Evolutionary conservation across 2,797 vertebrate genomes (phyloP), one percentile per base, ranked within the genome.

Genomic region (Lepus oiostolus): DNA sequence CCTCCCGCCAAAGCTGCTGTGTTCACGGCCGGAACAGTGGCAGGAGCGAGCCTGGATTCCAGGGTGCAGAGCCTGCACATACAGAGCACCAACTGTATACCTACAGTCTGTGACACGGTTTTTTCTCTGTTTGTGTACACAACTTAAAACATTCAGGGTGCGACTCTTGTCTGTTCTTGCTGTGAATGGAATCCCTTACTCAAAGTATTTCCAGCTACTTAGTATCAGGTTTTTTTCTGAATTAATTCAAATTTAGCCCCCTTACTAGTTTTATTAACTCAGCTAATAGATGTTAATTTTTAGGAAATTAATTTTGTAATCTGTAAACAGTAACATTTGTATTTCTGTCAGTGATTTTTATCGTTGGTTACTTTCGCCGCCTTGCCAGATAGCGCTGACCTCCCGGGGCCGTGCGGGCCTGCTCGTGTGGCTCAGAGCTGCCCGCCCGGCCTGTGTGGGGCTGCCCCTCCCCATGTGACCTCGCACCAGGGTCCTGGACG

Each of bases 251-350:
- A 79, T 83, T 87, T 90, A 90, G 60, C 58, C 63, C 86, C 26
- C 86, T 82, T 60, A 86, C 42, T 81, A 82, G 88, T 82, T n/a
- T 88, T 63, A 65, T 75, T 90, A 74, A 82, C 32, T 83, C 35
- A 62, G 54, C 88, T 81, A 88, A 12, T 52, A 81, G 79, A 22
- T 81, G 52, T 85, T 94, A 63, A 84, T 93, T 93, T 88, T 32
- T 74, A 76, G 70, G 16, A 72, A 91, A 62, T 35, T 52, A 85
- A 83, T 86, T 86, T 89, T 94, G 62, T 79, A 90, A 87, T 87
- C 30, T 58, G 30, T 10, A 85, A 42, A 3, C 62, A 50, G 54
- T 58, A 54, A 74, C 42, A 47, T 24, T 75, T 24, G 70, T 26
- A 21, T 80, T 63, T 32, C 70, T 88, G 88, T n/a, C 13, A 35